Evolutionary conservation across 2,113 vertebrate species (phyloP).

Genomic region (Athene noctua): DNA sequence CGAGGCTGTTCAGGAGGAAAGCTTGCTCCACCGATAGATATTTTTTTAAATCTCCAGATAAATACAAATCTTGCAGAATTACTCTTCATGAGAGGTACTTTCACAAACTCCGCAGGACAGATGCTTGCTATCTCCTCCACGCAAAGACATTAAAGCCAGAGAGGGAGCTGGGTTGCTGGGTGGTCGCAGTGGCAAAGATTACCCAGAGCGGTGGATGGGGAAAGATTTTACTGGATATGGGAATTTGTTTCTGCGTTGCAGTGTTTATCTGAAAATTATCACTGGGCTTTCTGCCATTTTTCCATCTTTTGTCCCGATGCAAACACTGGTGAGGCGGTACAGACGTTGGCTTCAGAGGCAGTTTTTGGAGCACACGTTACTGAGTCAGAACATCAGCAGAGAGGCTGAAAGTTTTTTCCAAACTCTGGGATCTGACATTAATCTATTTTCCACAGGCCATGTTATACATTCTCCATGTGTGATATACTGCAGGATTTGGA

Average conservation of each 20-base stretch:
- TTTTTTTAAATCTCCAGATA: not conserved
- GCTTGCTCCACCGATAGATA: not conserved
- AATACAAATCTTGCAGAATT: not conserved
- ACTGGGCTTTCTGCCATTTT: not conserved
- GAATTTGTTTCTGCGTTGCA: not conserved
- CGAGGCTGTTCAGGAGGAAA: not conserved
- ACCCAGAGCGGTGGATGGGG: not conserved
- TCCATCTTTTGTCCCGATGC: not conserved
- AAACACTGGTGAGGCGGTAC: not conserved
- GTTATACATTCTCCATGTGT: not conserved
- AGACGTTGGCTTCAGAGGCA: not conserved
- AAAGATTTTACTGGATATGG: not conserved
- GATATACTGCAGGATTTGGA: not conserved
- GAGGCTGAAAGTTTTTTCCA: not conserved
- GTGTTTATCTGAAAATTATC: not conserved
- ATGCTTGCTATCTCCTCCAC: not conserved
- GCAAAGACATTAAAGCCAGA: not conserved
- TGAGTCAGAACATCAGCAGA: not conserved
- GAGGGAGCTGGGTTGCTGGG: not conserved
- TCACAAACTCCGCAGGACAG: not conserved
- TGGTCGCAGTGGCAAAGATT: not conserved
- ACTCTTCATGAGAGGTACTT: not conserved
- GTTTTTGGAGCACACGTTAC: not conserved
- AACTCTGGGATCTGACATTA: fast-evolving
- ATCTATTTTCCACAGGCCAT: not conserved